Conservation (phyloP, 2,113 vertebrate species). For the Melospiza georgiana region DNA sequence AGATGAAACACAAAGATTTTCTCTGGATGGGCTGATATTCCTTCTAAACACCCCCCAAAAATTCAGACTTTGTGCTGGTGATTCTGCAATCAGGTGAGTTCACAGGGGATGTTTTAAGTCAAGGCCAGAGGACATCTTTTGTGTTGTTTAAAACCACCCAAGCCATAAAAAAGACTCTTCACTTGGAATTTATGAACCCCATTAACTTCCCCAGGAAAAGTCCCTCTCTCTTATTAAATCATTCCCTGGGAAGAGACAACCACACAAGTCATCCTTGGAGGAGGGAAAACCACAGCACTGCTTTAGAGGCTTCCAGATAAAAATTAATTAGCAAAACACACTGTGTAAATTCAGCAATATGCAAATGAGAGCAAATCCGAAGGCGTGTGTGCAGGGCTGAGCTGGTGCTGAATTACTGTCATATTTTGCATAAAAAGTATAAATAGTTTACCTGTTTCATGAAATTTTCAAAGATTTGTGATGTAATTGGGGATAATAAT, state of each 20-base stretch:
- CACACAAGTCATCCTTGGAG: background rate
- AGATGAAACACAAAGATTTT: background rate
- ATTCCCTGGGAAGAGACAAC: background rate
- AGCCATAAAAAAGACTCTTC: background rate
- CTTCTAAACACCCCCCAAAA: background rate
- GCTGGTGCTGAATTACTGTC: background rate
- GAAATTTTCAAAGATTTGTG: slow-evolving; percentile 8
- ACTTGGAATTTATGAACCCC: slow-evolving; percentile 31
- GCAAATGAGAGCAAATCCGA: slow-evolving; percentile 37
- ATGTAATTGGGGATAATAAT: slow-evolving; percentile 11
- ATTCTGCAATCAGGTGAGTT: background rate
- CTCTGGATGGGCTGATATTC: background rate
- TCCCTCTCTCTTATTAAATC: slow-evolving; percentile 24
- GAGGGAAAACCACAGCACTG: background rate
- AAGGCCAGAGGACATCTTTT: background rate
- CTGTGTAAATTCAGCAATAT: slow-evolving; percentile 38
- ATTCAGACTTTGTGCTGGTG: background rate
- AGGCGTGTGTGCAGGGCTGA: background rate
- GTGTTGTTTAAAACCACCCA: background rate
- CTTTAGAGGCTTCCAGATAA: slow-evolving; percentile 2
- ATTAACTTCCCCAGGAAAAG: slow-evolving; percentile 4
- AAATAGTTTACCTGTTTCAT: slow-evolving; percentile 55
- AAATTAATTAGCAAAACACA: slow-evolving; percentile 50
- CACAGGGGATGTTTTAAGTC: background rate
- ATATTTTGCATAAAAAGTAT: background rate